These are phyloP conservation scores for Tamandua tetradactyla DNA, from an alignment of 2,797 vertebrate species.

Conservation along the genomic window DNA sequence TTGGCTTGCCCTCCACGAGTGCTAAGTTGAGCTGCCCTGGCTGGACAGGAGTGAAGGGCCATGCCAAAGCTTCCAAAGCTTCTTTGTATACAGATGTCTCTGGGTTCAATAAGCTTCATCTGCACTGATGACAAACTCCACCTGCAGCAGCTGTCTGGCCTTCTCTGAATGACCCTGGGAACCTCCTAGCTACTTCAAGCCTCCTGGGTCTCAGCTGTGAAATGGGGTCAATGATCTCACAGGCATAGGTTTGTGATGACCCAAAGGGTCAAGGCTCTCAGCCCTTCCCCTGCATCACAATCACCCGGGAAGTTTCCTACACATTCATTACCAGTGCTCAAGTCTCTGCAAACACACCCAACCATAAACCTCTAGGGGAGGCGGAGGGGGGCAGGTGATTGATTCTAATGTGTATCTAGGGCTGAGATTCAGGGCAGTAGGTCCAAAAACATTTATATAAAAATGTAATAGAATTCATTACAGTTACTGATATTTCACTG, in stretches of 20 bases:
- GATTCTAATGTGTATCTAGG: not conserved
- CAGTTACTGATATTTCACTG: no score
- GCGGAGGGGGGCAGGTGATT: not conserved
- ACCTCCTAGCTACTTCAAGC: not conserved
- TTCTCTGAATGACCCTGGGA: not conserved
- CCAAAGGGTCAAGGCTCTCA: not conserved
- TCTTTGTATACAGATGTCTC: not conserved
- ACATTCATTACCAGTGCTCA: not conserved
- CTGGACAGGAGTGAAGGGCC: not conserved
- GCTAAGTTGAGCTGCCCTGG: not conserved
- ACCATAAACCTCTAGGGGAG: not conserved
- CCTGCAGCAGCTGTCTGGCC: not conserved
- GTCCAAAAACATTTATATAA: not conserved
- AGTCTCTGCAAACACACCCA: not conserved
- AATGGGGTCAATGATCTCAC: not conserved
- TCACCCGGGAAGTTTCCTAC: not conserved
- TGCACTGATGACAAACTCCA: fast-evolving
- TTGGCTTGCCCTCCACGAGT: not conserved
- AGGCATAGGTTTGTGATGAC: not conserved
- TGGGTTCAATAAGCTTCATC: not conserved
- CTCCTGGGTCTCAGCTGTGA: not conserved
- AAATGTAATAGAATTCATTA: not conserved
- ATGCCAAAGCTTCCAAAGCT: not conserved
- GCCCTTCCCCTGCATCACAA: not conserved
- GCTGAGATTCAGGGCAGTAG: not conserved